Evolutionary conservation across 2,797 vertebrate species (phyloP).

Genomic region (Cyprinella venusta): DNA sequence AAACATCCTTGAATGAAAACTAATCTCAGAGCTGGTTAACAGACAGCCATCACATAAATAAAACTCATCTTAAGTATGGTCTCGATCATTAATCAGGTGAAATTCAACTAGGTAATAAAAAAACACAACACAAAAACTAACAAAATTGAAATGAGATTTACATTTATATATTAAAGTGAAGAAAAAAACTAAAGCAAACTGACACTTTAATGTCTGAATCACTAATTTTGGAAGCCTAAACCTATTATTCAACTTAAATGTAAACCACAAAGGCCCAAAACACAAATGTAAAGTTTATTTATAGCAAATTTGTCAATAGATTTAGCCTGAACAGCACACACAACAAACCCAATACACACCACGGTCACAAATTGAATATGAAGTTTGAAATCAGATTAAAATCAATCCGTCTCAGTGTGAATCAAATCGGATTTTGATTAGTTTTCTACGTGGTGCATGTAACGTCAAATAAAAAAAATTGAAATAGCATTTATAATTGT

Average conservation of each 20-base stretch:
- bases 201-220: neutral
- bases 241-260: neutral
- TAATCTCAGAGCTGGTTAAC: neutral
- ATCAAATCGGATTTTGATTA: neutral
- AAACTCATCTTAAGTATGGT: constrained; percentile 56
- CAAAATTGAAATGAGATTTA: neutral
- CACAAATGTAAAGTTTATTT: neutral
- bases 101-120: neutral
- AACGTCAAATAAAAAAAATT: neutral
- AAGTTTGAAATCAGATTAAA: neutral
- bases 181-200: neutral
- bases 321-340: neutral
- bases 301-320: neutral
- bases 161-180: neutral
- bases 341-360: neutral
- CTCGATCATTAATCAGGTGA: constrained; percentile 44
- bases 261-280: neutral
- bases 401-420: neutral
- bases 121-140: neutral
- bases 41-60: neutral
- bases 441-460: neutral
- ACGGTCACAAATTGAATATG: neutral
- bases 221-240: neutral
- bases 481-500: neutral
- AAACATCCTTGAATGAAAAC: constrained; percentile 28